Evolutionary conservation across 35 echinoderm and acorn worm genomes (phyloP), one percentile per base, ranked within the genome.

Genomic region (Acanthaster planci): DNA sequence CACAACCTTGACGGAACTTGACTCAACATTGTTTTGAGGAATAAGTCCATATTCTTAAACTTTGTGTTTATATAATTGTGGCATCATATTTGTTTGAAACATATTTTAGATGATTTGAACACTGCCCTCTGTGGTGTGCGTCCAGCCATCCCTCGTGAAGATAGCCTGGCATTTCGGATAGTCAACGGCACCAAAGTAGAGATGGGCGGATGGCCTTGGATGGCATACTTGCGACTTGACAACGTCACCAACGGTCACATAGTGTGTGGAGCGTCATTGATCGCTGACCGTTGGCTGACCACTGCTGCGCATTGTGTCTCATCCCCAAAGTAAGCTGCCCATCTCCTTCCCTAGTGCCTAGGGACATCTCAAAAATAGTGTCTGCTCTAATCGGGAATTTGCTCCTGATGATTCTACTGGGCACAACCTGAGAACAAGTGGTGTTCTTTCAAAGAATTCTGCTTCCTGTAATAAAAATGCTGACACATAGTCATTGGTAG

Each of bases 261-360:
- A 42, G 30, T 51, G 6, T 94, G 92, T 84, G 92, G 92, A 21
- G 92, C 89, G 1, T 18, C 77, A 21, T 68, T 94, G 5, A 82
- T 94, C 36, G 39, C 77, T n/a, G 54, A 78, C 0, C 47, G 64
- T 39, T 94, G 92, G 92, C 67, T 84, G 12, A 51, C 83, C 15
- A 94, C 92, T 8, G 88, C 92, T 15, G 88, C 92, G 5, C 92
- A 94, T 52, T 94, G 92, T 55, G 30, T 94, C 21, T 67, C 26
- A 68, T 84, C 21, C 17, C 55, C 60, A 23, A 89, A 52, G 47
- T 82, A 42, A 67, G 60, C 37, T 21, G 47, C 19, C 6, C 38
- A 6, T 47, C 4, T 47, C n/a, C n/a, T 47, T 4, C 42, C 29
- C 30, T 23, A 31, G 38, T 81, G 2, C 37, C 19, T 35, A 42